A percentile compares a stretch with the other conserved stretches of the same genome.
Evolutionary conservation across 2,888 invertebrate genomes (phyloP).

Genomic region (Cremastobaeus sp.): DNA sequence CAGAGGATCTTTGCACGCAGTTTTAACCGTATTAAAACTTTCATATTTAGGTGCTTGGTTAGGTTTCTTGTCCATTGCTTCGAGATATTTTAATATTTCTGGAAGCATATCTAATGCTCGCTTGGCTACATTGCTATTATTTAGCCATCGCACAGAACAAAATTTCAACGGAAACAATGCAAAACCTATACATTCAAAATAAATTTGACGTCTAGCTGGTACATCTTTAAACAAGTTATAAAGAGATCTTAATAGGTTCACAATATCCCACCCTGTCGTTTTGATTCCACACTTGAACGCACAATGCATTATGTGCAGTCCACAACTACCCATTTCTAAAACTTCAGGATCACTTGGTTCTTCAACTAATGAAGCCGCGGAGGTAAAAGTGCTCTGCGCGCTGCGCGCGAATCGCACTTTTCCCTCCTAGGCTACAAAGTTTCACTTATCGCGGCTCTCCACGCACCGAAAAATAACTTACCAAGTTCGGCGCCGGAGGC

Average conservation of each 20-base stretch:
- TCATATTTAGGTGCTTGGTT: conserved; percentile 28
- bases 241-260: conserved; percentile 61
- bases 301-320: conserved; percentile 5
- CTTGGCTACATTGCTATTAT: conserved; percentile 59
- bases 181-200: conserved; percentile 47
- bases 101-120: conserved; percentile 58
- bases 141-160: conserved; percentile 64
- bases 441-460: too few relatives aligned
- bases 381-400: too few relatives aligned
- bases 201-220: conserved; percentile 66
- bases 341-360: conserved; percentile 9
- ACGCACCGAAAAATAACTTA: too few relatives aligned
- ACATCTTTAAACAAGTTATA: conserved; percentile 69
- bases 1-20: conserved; percentile 41
- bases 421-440: too few relatives aligned
- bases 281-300: conserved; percentile 22
- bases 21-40: conserved; percentile 45
- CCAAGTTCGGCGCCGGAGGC: too few relatives aligned
- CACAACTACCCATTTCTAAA: conserved; percentile 23
- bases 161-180: conserved; percentile 67
- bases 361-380: too few relatives aligned
- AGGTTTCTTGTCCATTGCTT: conserved; percentile 40
- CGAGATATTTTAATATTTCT: conserved; percentile 47
- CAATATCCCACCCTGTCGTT: conserved; percentile 61
- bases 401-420: too few relatives aligned